Conservation (phyloP, 2,113 vertebrate species). For the Strix aluco region DNA sequence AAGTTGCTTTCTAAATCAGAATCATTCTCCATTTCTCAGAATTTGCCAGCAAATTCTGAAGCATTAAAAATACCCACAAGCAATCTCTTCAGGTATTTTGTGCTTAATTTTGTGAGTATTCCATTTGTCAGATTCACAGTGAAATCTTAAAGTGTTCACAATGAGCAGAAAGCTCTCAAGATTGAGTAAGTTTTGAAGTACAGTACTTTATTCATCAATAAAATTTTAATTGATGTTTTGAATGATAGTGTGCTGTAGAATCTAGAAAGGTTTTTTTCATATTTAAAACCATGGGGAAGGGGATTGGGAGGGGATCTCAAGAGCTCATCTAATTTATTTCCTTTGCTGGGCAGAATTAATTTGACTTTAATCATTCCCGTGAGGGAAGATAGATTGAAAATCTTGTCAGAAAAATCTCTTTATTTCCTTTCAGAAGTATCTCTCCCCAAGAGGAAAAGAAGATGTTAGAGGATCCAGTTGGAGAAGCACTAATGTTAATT, state of each 20-base stretch:
- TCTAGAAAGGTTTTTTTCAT: neutral
- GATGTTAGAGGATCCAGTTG: neutral
- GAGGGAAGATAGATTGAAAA: neutral
- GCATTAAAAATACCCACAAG: neutral
- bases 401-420: conserved; percentile 3
- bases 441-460: conserved; percentile 67
- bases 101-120: neutral
- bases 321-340: neutral
- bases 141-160: neutral
- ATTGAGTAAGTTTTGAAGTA: neutral
- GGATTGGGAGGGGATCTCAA: neutral
- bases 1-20: neutral
- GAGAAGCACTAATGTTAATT: neutral
- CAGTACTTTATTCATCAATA: neutral
- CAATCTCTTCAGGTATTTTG: neutral
- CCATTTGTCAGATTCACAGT: neutral
- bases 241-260: neutral
- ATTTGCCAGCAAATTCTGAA: neutral
- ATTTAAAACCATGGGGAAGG: neutral
- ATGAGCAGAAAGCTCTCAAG: neutral
- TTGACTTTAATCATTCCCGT: neutral
- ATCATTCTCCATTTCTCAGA: neutral
- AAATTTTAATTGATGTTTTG: neutral
- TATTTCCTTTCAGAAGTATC: conserved; percentile 67
- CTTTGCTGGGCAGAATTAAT: neutral